Evolutionary conservation across 1,140 invertebrate genomes (phyloP), one percentile per base, ranked within the genome.

Genomic region (Megalopta genalis): DNA sequence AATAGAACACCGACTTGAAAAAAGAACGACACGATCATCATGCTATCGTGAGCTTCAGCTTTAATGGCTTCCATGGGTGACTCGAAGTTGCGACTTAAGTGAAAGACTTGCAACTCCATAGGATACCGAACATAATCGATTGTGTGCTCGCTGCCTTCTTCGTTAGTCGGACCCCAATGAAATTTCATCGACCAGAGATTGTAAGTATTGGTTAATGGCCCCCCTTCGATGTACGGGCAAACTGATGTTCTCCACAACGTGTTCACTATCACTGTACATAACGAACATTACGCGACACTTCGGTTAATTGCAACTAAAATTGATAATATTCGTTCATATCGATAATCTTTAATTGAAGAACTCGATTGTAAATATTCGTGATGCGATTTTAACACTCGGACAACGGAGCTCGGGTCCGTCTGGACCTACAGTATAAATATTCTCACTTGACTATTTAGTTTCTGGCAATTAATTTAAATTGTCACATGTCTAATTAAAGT

Each of bases 81-180:
- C 2, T 82, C 70, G 18, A 80, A 72, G 2, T 70, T 78, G 21
- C 74, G 83, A 71, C 92, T 93, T 4, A 91, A 81, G 67, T 93
- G 93, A 23, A 91, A 84, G 25, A 93, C 91, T 89, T 95, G 94
- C 72, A 95, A 82, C 82, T 95, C 94, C 86, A 95, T 90, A 0
- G 94, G 91, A 85, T 89, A 95, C 78, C 93, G 91, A 21, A 90
- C 84, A 69, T 93, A 90, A 73, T 95, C 91, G 0, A 95, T 78
- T 23, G 93, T 94, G 68, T 95, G 94, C 82, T 95, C 94, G 14
- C 94, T 94, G 21, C 94, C 94, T 77, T 94, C 93, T 42, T 93
- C 90, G 65, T 95, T 91, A 42, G 89, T 91, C 39, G 91, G 91
- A 32, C 94, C 94, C 94, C 94, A 95, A 25, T 93, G 93, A 66